Conservation (phyloP, 1,140 invertebrate species). For the Pissodes strobi region DNA sequence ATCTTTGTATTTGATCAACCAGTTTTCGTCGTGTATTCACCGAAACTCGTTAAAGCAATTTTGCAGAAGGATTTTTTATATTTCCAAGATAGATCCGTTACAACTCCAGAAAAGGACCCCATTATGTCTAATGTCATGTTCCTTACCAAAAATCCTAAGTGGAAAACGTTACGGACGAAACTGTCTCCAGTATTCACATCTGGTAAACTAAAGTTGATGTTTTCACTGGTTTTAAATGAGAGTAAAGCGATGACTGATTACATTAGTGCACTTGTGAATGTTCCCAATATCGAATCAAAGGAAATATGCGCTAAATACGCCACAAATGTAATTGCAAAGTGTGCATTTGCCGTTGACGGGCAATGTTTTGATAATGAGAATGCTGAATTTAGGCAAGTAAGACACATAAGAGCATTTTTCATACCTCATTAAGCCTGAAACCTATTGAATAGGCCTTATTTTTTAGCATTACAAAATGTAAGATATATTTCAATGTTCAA, state of each 20-base stretch:
- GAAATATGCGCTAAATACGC: slow-evolving; percentile 55
- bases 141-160: slow-evolving; percentile 44
- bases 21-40: slow-evolving; percentile 48
- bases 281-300: slow-evolving; percentile 43
- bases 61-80: slow-evolving; percentile 59
- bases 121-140: slow-evolving; percentile 51
- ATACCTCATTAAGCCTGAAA: too few species aligned
- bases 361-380: slow-evolving; percentile 25
- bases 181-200: slow-evolving; percentile 54
- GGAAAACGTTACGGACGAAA: slow-evolving; percentile 54
- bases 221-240: slow-evolving; percentile 48
- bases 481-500: too few species aligned
- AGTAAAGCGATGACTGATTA: slow-evolving; percentile 37
- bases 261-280: slow-evolving; percentile 37
- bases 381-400: neutral
- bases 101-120: slow-evolving; percentile 58
- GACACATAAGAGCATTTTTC: neutral
- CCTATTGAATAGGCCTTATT: too few species aligned
- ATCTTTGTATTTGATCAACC: slow-evolving; percentile 55
- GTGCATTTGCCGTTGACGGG: slow-evolving; percentile 59
- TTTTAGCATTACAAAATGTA: too few species aligned
- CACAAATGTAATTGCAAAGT: slow-evolving; percentile 58
- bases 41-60: slow-evolving; percentile 58
- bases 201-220: slow-evolving; percentile 56
- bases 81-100: slow-evolving; percentile 60